Conservation (phyloP, 1,140 invertebrate species). For the Penaeus chinensis region DNA sequence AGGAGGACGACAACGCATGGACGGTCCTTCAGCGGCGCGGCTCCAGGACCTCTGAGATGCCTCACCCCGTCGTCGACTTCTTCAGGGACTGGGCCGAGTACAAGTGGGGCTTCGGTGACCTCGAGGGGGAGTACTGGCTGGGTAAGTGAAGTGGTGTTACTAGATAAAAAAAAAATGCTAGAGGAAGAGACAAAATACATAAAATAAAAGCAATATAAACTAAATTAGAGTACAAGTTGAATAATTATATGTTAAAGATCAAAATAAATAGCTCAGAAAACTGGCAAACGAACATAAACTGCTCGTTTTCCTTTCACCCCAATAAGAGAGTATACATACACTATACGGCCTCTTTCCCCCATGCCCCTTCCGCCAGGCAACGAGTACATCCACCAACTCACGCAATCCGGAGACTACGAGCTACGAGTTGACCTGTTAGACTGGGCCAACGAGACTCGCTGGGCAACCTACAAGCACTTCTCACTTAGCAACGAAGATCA, state of each 20-base stretch:
- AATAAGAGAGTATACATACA: no score
- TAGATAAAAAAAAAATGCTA: no score
- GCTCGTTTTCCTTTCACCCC: no score
- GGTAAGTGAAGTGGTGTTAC: conserved; percentile 65
- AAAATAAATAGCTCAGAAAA: not conserved
- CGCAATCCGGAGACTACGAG: conserved; percentile 61
- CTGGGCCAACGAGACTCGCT: conserved; percentile 60
- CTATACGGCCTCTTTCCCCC: not conserved
- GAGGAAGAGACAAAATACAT: not conserved
- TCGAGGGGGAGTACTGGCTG: conserved; percentile 76
- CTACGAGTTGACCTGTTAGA: conserved; percentile 61
- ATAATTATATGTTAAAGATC: not conserved
- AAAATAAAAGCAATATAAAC: not conserved
- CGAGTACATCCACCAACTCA: conserved; percentile 63
- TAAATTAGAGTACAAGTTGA: not conserved
- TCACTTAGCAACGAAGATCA: conserved; percentile 44
- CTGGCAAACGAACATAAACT: no score
- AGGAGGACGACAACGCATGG: conserved; percentile 66
- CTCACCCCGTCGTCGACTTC: conserved; percentile 71
- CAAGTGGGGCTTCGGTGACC: conserved; percentile 76
- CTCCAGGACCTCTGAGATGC: conserved; percentile 48
- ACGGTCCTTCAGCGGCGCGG: conserved; percentile 66
- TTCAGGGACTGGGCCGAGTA: conserved; percentile 77
- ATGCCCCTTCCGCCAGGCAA: conserved; percentile 34
- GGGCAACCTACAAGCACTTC: conserved; percentile 62